Percentiles rank a stretch among this genome's conserved stretches.
These are phyloP conservation scores for Caenorhabditis brenneri DNA, from an alignment of 1,140 invertebrate genomes.

Conservation along the genomic window DNA sequence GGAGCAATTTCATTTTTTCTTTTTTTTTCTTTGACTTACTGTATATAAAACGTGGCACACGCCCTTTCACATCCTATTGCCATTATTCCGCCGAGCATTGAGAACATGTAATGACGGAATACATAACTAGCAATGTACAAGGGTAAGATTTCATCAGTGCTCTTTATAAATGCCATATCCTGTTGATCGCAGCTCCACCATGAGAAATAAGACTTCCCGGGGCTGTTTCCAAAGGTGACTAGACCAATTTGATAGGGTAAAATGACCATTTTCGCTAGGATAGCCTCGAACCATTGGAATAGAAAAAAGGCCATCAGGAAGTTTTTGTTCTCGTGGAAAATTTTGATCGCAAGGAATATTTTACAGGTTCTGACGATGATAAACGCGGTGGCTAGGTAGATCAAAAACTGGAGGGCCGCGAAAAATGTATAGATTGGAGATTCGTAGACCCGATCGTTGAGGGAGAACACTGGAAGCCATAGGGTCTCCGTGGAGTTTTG, in stretches of 20 bases:
- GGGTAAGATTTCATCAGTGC: background rate
- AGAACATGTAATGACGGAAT: background rate
- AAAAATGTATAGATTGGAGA: background rate
- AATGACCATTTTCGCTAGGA: background rate
- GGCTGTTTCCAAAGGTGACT: background rate
- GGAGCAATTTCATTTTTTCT: background rate
- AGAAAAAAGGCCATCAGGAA: background rate
- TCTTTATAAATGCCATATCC: background rate
- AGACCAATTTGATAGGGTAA: background rate
- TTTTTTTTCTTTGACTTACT: background rate
- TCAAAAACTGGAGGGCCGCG: background rate
- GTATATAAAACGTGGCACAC: background rate
- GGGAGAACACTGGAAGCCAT: background rate
- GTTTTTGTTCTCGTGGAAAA: slow-evolving; percentile 13
- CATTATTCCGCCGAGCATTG: background rate
- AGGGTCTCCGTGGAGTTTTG: no score
- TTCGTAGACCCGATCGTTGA: background rate
- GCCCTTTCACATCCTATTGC: background rate
- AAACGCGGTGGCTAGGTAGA: background rate
- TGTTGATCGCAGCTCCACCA: background rate
- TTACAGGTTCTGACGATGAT: background rate
- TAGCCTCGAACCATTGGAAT: background rate
- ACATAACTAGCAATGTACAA: background rate
- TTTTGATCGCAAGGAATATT: background rate
- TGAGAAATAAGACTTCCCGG: background rate